These are phyloP conservation scores for Noctilio leporinus DNA, from an alignment of 2,113 vertebrate genomes.

Conservation along the genomic window DNA sequence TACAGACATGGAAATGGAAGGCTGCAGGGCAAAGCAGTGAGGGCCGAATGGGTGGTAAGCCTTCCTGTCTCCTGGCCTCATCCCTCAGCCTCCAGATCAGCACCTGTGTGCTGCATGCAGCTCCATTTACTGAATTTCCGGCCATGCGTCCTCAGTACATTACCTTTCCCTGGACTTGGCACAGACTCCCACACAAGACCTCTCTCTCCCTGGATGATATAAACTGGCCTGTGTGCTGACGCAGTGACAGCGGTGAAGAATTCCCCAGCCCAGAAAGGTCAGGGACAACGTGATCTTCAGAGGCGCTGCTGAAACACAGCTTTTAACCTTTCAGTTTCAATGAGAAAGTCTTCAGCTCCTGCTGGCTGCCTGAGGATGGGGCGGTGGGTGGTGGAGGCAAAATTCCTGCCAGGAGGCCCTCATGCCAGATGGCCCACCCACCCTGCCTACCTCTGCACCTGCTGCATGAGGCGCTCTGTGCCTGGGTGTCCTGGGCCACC, in stretches of 20 bases:
- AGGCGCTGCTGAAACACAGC: constrained; percentile 68
- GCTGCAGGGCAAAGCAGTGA: not conserved
- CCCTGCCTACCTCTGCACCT: not conserved
- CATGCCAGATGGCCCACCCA: not conserved
- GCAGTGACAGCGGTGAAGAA: constrained; percentile 78
- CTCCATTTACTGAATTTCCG: constrained; percentile 59
- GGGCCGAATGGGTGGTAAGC: not conserved
- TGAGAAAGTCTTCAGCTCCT: constrained; percentile 57
- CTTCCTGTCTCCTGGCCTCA: not conserved
- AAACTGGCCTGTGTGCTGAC: constrained; percentile 69
- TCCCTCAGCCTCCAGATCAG: not conserved
- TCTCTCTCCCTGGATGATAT: constrained; percentile 72
- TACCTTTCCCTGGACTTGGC: constrained; percentile 57
- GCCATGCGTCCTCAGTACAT: constrained; percentile 60
- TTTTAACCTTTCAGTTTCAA: constrained; percentile 77
- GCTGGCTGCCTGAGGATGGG: not conserved
- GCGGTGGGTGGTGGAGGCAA: not conserved
- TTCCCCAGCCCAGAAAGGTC: constrained; percentile 78
- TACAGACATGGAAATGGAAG: not conserved
- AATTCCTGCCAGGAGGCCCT: not conserved
- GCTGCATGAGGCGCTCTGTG: not conserved
- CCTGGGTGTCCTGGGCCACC: not conserved
- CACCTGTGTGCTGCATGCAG: constrained; percentile 28
- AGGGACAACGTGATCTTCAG: constrained; percentile 72
- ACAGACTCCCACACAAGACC: constrained; percentile 46